Conservation (phyloP, 1,140 invertebrate species). For the Micrasema minimum region DNA sequence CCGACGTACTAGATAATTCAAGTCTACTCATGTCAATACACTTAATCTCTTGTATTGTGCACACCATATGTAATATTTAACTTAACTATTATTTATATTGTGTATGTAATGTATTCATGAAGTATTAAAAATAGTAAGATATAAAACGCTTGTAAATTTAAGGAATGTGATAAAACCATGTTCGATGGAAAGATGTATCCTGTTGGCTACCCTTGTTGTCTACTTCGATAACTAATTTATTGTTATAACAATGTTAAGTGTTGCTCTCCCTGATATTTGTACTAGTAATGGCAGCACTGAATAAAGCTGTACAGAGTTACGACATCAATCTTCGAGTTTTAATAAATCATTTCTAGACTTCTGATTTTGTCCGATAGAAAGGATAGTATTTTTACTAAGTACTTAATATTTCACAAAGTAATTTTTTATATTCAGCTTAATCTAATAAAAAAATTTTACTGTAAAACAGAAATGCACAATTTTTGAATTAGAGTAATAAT, state of each 20-base stretch:
- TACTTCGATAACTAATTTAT: background rate
- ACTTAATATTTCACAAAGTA: background rate
- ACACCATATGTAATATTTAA: too few relatives aligned
- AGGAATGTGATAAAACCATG: conserved; percentile 43
- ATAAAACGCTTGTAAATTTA: conserved; percentile 46
- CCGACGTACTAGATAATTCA: too few relatives aligned
- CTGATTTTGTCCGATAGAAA: too few relatives aligned
- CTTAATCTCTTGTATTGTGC: too few relatives aligned
- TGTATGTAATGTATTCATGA: conserved; percentile 13
- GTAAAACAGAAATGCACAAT: conserved; percentile 20
- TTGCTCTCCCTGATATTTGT: conserved; percentile 4
- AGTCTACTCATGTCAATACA: too few relatives aligned
- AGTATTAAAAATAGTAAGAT: conserved; percentile 34
- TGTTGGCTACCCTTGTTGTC: conserved; percentile 13
- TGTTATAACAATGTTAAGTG: conserved; percentile 5
- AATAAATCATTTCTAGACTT: too few relatives aligned
- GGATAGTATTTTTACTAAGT: too few relatives aligned
- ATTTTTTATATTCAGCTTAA: background rate
- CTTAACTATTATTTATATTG: conserved; percentile 6
- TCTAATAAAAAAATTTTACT: too few relatives aligned
- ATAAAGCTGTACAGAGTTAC: background rate
- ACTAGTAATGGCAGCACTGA: background rate
- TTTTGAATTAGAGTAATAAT: conserved; percentile 4
- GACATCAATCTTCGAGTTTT: background rate
- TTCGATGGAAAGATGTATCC: conserved; percentile 1